These are phyloP conservation scores for Pollenia angustigena DNA, from an alignment of 2,888 invertebrate genomes.

Conservation along the genomic window DNA sequence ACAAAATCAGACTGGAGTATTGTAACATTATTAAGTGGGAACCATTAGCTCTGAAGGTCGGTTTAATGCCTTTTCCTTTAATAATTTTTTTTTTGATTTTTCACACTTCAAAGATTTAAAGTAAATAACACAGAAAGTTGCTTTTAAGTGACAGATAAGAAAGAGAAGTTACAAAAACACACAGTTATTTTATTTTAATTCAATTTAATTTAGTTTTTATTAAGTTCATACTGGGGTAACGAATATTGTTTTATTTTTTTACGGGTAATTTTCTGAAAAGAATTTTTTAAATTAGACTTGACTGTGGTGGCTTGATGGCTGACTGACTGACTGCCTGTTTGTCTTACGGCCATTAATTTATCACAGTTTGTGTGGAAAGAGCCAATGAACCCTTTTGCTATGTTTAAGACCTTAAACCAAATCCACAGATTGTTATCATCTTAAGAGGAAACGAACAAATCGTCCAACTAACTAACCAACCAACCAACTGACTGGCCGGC, in stretches of 20 bases:
- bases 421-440: conserved; percentile 63
- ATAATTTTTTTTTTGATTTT: background rate
- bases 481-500: background rate
- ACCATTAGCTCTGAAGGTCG: conserved; percentile 68
- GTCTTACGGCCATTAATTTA: conserved; percentile 32
- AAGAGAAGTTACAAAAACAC: conserved; percentile 12
- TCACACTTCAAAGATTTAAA: conserved; percentile 26
- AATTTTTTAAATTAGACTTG: conserved; percentile 53
- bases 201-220: conserved; percentile 63
- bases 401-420: conserved; percentile 25
- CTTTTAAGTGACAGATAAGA: conserved; percentile 39
- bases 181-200: conserved; percentile 32
- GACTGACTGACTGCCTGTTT: conserved; percentile 16
- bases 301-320: conserved; percentile 8
- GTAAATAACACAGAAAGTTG: background rate
- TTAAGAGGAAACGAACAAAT: conserved; percentile 42
- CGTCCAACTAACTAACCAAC: conserved; percentile 7
- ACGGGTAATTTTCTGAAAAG: conserved; percentile 49
- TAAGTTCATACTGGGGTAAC: conserved; percentile 27
- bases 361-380: conserved; percentile 38
- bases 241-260: conserved; percentile 47
- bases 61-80: conserved; percentile 47
- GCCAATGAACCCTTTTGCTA: conserved; percentile 68
- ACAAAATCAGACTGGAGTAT: too few species aligned
- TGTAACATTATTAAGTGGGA: too few species aligned